A percentile compares a stretch with the other conserved stretches of the same genome.
These are phyloP conservation scores for Matsumurasca onukii DNA, from an alignment of 1,140 invertebrate species.

Conservation along the genomic window DNA sequence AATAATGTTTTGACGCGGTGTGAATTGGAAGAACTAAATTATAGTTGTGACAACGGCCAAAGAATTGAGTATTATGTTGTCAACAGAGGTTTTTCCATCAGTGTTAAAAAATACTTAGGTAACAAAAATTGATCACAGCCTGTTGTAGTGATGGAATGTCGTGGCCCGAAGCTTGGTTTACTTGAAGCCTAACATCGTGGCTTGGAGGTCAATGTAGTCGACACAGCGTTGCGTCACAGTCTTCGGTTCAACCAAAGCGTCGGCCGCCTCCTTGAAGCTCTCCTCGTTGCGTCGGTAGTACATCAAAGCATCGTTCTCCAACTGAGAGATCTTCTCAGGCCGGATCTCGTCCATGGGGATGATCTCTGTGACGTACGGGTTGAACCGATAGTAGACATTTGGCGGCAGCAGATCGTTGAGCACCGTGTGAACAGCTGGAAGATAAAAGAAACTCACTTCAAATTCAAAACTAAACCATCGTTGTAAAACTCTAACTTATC, in stretches of 20 bases:
- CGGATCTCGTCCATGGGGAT: slow-evolving; percentile 81
- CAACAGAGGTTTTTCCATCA: too few relatives aligned
- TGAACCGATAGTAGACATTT: slow-evolving; percentile 83
- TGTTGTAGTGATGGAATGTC: too few relatives aligned
- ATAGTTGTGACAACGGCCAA: too few relatives aligned
- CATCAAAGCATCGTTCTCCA: slow-evolving; percentile 67
- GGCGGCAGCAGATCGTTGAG: slow-evolving; percentile 79
- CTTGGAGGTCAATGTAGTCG: slow-evolving; percentile 53
- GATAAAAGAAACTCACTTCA: slow-evolving; percentile 40
- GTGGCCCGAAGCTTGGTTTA: too few relatives aligned
- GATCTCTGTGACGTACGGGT: slow-evolving; percentile 84
- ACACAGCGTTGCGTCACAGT: slow-evolving; percentile 47
- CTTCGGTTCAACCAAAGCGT: slow-evolving; percentile 52
- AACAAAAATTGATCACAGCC: too few relatives aligned
- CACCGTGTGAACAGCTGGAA: slow-evolving; percentile 74
- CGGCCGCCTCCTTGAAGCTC: slow-evolving; percentile 62
- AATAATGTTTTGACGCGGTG: too few relatives aligned
- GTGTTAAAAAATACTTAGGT: too few relatives aligned
- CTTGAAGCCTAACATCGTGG: slow-evolving; percentile 42
- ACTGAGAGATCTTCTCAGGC: slow-evolving; percentile 60
- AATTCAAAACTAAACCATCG: too few relatives aligned
- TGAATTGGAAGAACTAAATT: too few relatives aligned
- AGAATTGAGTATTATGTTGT: too few relatives aligned
- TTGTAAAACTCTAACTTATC: too few relatives aligned
- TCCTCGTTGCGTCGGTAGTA: slow-evolving; percentile 78